phyloP scores from a whole-genome alignment of 2,113 vertebrate species.

The Ailuropoda melanoleuca region DNA sequence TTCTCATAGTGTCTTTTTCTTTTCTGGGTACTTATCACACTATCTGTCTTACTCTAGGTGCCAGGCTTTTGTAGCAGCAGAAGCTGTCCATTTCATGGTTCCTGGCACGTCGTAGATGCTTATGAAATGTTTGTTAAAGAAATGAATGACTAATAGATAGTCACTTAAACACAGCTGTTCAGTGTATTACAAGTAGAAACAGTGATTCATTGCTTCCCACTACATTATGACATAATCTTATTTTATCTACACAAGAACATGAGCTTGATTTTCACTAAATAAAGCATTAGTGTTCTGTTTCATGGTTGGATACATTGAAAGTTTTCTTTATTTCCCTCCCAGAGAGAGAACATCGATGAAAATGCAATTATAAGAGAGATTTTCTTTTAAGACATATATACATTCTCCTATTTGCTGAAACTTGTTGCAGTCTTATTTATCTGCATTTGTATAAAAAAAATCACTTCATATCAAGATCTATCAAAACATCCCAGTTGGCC shows the following conservation, averaged over 20 bases:
- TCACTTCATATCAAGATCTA: background rate
- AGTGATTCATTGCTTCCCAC: slow-evolving; percentile 61
- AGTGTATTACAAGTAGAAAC: slow-evolving; percentile 46
- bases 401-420: background rate
- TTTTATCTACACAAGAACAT: slow-evolving; percentile 48
- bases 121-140: slow-evolving; percentile 70
- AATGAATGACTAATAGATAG: slow-evolving; percentile 68
- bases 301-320: background rate
- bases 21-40: background rate
- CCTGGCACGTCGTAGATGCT: slow-evolving; percentile 29
- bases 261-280: slow-evolving; percentile 38
- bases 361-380: background rate
- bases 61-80: background rate
- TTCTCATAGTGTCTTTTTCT: background rate
- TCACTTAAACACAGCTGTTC: slow-evolving; percentile 70
- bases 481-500: background rate
- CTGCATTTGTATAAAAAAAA: background rate
- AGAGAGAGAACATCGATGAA: background rate
- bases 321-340: background rate
- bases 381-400: background rate
- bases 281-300: slow-evolving; percentile 23
- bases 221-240: background rate
- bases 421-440: background rate
- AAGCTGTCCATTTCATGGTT: slow-evolving; percentile 40
- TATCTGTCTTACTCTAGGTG: background rate